Percentiles rank a stretch among this genome's conserved stretches.
Conservation (phyloP, 92 coral and sea anemone species). For the Actinernus sp. region DNA sequence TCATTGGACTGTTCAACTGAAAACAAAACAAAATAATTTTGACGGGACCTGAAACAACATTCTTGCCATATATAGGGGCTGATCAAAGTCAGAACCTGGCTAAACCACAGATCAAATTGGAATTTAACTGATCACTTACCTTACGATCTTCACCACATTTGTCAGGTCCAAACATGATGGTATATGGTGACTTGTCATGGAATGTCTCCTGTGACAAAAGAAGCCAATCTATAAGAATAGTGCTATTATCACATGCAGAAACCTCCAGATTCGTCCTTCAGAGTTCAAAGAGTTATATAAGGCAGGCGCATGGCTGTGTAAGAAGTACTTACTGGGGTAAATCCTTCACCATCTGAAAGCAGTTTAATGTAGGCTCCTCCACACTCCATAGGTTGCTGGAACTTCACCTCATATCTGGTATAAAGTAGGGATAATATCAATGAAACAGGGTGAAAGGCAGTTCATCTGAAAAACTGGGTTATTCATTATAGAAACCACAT, state of each 20-base stretch:
- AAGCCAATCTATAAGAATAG: not conserved
- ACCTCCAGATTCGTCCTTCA: not conserved
- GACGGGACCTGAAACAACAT: no score
- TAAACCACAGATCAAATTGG: no score
- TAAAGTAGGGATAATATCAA: not conserved
- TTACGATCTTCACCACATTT: conserved; percentile 96
- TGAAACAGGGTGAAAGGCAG: no score
- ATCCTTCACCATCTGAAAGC: conserved; percentile 69
- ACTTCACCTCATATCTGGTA: conserved; percentile 94
- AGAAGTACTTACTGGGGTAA: conserved; percentile 68
- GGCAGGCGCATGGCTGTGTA: no score
- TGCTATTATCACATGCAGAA: not conserved
- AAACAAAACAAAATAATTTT: no score
- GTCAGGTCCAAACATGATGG: conserved; percentile 99
- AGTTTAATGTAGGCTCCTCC: conserved; percentile 98
- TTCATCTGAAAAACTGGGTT: no score
- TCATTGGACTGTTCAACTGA: no score
- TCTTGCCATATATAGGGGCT: no score
- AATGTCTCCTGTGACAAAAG: conserved; percentile 77
- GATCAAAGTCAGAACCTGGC: no score
- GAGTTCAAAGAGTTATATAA: no score
- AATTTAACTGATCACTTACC: no score
- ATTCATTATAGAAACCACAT: no score
- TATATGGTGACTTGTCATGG: conserved; percentile 87
- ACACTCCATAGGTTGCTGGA: conserved; percentile 97